Conservation (phyloP, 2,888 invertebrate genomes). For the Bombyx huttoni region DNA sequence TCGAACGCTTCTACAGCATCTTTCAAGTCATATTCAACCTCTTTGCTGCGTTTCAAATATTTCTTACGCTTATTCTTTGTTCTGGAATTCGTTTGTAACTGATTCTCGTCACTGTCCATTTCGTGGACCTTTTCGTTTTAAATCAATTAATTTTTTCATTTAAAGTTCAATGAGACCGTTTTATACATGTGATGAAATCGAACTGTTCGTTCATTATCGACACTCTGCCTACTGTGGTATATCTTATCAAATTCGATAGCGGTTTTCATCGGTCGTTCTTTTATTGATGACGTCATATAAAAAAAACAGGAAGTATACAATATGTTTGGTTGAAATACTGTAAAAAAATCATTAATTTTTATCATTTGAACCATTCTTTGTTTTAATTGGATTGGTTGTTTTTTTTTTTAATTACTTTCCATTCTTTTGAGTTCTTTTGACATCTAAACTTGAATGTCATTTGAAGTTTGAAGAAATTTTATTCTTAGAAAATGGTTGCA, state of each 20-base stretch:
- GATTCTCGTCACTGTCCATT: neutral
- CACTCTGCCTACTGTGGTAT: neutral
- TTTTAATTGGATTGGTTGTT: no score
- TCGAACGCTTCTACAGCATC: neutral
- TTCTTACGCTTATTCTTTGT: neutral
- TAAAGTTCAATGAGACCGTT: neutral
- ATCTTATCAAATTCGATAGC: neutral
- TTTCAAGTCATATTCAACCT: neutral
- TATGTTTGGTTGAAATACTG: no score
- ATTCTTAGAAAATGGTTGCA: no score
- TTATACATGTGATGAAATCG: neutral
- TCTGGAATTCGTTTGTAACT: neutral
- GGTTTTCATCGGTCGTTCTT: conserved; percentile 5
- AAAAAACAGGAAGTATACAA: neutral
- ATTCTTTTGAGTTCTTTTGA: no score
- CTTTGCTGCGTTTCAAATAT: neutral
- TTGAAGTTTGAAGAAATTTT: no score
- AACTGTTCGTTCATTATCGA: neutral
- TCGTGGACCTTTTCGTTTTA: neutral
- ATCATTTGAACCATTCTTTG: no score
- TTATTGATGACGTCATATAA: conserved; percentile 2
- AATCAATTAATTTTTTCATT: neutral
- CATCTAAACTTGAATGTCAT: no score
- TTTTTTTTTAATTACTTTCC: no score
- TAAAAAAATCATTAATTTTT: no score